Evolutionary conservation across 1,140 invertebrate genomes (phyloP).

Genomic region (Drosophila punjabiensis): DNA sequence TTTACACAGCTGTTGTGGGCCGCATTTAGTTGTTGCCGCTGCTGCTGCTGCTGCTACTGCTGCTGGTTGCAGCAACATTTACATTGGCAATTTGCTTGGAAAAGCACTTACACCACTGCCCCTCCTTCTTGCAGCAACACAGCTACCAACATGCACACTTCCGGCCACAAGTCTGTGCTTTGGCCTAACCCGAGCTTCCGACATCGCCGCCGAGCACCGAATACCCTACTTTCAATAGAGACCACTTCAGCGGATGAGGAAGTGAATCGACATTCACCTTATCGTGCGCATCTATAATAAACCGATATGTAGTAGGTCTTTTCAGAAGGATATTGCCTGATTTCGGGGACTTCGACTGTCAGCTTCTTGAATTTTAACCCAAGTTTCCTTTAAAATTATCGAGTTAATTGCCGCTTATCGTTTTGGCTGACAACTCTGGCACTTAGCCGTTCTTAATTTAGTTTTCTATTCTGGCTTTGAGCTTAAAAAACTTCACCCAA

Average conservation of each 20-base stretch:
- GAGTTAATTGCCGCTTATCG: neutral
- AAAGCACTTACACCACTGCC: slow-evolving; percentile 55
- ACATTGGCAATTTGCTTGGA: slow-evolving; percentile 79
- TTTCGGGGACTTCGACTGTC: neutral
- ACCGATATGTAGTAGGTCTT: neutral
- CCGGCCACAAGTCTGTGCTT: slow-evolving; percentile 65
- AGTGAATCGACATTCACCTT: slow-evolving; percentile 14
- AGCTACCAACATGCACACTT: slow-evolving; percentile 57
- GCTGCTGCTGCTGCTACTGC: slow-evolving; percentile 47
- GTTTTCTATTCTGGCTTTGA: slow-evolving; percentile 18
- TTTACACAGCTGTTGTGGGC: slow-evolving; percentile 77
- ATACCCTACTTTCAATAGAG: slow-evolving; percentile 16
- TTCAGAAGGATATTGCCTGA: neutral
- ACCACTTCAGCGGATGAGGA: neutral
- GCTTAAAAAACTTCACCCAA: slow-evolving; percentile 62
- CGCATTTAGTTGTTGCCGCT: slow-evolving; percentile 67
- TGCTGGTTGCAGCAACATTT: slow-evolving; percentile 71
- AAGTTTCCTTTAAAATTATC: neutral
- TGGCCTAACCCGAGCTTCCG: slow-evolving; percentile 58
- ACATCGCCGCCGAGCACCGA: slow-evolving; percentile 27
- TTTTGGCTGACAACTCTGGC: slow-evolving; percentile 19
- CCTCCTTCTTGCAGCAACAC: slow-evolving; percentile 18
- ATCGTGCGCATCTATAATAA: slow-evolving; percentile 1
- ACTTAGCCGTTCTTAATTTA: slow-evolving; percentile 10
- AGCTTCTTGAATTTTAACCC: neutral